Percentiles rank a stretch among this genome's conserved stretches.
Conservation (phyloP, 2,797 vertebrate genomes). For the Falco columbarius region DNA sequence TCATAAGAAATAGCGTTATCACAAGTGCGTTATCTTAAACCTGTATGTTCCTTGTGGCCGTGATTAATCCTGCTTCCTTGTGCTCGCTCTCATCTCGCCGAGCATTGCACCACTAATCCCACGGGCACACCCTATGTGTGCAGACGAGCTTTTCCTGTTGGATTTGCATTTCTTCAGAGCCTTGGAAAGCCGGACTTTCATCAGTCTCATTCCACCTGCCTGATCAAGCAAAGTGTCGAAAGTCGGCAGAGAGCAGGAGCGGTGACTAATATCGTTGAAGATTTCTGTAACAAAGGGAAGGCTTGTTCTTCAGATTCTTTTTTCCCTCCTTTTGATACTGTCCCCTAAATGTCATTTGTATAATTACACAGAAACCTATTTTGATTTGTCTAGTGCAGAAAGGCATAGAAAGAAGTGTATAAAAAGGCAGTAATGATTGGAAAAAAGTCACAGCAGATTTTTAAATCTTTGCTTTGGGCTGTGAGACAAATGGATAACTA, state of each 20-base stretch:
- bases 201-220: background rate
- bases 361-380: background rate
- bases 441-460: background rate
- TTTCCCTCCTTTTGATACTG: background rate
- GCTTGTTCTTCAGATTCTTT: background rate
- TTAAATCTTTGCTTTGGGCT: slow-evolving; percentile 6
- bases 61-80: background rate
- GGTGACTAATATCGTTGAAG: background rate
- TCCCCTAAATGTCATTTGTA: slow-evolving; percentile 23
- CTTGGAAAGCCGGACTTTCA: background rate
- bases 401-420: background rate
- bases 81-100: background rate
- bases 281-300: background rate
- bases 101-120: background rate
- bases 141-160: background rate
- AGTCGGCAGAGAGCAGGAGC: background rate
- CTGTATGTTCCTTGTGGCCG: background rate
- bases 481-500: background rate
- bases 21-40: background rate
- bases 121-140: fast-evolving
- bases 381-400: background rate
- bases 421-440: background rate
- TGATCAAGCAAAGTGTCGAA: background rate
- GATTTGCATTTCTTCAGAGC: background rate
- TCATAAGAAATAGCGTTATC: background rate